Evolutionary conservation across 2,797 vertebrate genomes (phyloP), one percentile per base, ranked within the genome.

Genomic region (Anabas testudineus): DNA sequence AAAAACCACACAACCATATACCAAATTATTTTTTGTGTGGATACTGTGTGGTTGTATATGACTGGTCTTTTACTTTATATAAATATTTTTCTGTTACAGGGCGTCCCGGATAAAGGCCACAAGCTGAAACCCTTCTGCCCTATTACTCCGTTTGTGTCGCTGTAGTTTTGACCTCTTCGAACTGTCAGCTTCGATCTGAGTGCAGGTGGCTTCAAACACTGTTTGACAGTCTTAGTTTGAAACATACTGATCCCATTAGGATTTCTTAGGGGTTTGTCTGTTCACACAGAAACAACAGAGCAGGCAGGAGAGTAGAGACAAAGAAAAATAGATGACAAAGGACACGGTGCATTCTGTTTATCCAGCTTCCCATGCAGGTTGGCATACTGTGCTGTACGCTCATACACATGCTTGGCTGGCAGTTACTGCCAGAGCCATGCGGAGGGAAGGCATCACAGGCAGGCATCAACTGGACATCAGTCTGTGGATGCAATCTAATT

Each of bases 391-490:
- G 63, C 56, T 55, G 60, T 58, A 54, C 18, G 45, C 67, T 77
- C 74, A 69, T 37, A 87, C 66, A 90, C 93, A 94, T 93, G 92
- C 93, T 87, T 56, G 83, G 88, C 89, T 84, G 86, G 76, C 87
- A 30, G 56, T 75, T 77, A 45, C 63, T 48, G 86, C 80, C 87
- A 62, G 85, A 83, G 81, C 88, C 85, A 88, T 90, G 90, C 89
- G 53, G 54, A 75, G 60, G 75, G 68, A 62, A 65, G 72, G 85
- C 62, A 84, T 76, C 79, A 78, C 63, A 67, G 80, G 79, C 82
- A 89, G 83, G 70, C 85, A 83, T 80, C 71, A 58, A 76, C 83
- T 69, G 70, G 85, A 85, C 83, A 82, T 87, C 74, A 37, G 62
- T 58, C 55, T 67, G 58, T 42, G 48, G 58, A 61, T 54, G 67